These are phyloP conservation scores for Oxygymnocypris stewartii DNA, from an alignment of 2,113 vertebrate genomes.

Conservation along the genomic window DNA sequence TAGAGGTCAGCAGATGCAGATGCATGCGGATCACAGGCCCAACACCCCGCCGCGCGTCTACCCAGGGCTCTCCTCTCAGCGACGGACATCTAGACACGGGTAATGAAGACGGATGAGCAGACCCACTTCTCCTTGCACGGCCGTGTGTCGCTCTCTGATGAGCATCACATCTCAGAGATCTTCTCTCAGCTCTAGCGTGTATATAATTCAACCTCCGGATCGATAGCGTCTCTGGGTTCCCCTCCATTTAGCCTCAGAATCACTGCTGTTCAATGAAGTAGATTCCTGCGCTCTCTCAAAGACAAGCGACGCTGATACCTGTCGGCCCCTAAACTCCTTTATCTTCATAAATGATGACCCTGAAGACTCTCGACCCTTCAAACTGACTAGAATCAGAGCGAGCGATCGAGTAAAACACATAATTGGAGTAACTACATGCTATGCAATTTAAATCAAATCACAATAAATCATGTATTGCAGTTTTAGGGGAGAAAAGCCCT, in stretches of 20 bases:
- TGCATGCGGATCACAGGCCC: background rate
- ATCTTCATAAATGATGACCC: background rate
- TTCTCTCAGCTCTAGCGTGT: slow-evolving; percentile 37
- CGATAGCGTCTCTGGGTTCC: slow-evolving; percentile 66
- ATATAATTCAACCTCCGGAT: slow-evolving; percentile 73
- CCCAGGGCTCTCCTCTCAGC: slow-evolving; percentile 54
- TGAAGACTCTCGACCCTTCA: background rate
- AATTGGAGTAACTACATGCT: background rate
- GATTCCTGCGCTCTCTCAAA: background rate
- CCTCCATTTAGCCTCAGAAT: slow-evolving; percentile 41
- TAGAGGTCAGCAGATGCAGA: background rate
- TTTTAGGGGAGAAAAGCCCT: background rate
- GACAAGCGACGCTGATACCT: background rate
- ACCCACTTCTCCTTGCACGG: slow-evolving; percentile 72
- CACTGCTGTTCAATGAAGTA: slow-evolving; percentile 60
- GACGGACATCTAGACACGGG: slow-evolving; percentile 69
- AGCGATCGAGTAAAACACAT: background rate
- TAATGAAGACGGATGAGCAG: slow-evolving; percentile 76
- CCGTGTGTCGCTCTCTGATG: slow-evolving; percentile 66
- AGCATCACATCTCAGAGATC: slow-evolving; percentile 32
- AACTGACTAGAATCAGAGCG: background rate
- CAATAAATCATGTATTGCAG: background rate
- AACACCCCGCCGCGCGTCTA: background rate
- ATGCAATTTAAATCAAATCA: background rate
- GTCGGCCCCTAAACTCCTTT: background rate